Base-by-base conservation (phyloP, 1,140 invertebrate species). In the Micrasema longulum region DNA sequence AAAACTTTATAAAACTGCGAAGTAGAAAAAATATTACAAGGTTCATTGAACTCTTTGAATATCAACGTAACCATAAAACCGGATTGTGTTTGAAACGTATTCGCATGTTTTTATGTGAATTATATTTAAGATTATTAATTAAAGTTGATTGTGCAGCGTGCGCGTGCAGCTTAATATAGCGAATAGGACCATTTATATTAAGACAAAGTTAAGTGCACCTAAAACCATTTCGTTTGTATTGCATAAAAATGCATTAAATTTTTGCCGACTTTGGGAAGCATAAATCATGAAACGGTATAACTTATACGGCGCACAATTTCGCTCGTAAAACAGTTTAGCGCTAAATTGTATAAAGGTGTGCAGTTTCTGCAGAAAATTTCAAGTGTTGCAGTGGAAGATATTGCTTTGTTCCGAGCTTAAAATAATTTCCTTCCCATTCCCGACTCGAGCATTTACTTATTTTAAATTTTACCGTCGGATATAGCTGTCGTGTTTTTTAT, bases 191-290 rank as follows among this genome's bases (percentile, higher is more conserved):
- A 31, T 2, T 7, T 31, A 31, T 31, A 7, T 12, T 12, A n/a
- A n/a, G 41, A 16, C 4, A n/a, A 11, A 11, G 12, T 45, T 45
- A 45, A 45, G 11, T 31, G 26, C 26, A 31, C 26, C 26, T 31
- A 31, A 31, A 31, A 31, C 26, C 26, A 31, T 31, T 31, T 31
- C 26, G 26, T 31, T 31, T 31, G 26, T 53, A 66, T 70, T 72
- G 67, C 74, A 76, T 76, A 72, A 72, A 72, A 72, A 76, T 76
- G 74, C 74, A 76, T 76, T 76, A 76, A 76, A 76, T 76, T 76
- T 76, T 76, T 76, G 74, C 74, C 68, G 47, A 76, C 69, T 68
- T 31, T 22, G 26, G 66, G 47, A 50, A 53, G 45, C 22, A 68
- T 76, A 76, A 76, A 76, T 76, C 71, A 73, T 55, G 66, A 38